Evolutionary conservation across 92 coral and sea anemone genomes (phyloP).

Genomic region (Siderastrea siderea): DNA sequence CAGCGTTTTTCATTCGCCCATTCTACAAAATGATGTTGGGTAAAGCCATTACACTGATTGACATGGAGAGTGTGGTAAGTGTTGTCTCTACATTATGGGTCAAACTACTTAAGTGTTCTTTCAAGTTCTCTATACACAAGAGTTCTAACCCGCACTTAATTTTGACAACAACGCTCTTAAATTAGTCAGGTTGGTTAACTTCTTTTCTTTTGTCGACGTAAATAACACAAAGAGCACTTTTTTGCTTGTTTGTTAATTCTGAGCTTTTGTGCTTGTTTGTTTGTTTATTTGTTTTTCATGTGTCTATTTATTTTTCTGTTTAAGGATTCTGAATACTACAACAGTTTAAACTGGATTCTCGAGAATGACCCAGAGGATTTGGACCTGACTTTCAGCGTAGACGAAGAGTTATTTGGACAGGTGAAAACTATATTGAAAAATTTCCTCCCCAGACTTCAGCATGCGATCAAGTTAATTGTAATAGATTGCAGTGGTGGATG

Average conservation of each 20-base stretch:
- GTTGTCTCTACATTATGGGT: neutral
- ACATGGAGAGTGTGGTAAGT: conserved; percentile 99
- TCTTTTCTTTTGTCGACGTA: too few relatives aligned
- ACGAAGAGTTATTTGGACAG: conserved; percentile 96
- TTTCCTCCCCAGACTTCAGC: neutral
- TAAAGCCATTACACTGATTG: conserved; percentile 89
- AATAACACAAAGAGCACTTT: too few relatives aligned
- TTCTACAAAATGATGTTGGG: conserved; percentile 99
- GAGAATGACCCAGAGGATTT: conserved; percentile 97
- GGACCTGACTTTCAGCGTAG: conserved; percentile 93
- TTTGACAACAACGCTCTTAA: too few relatives aligned
- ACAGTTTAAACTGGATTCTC: conserved; percentile 98
- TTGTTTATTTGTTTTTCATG: neutral
- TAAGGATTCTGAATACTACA: conserved; percentile 97
- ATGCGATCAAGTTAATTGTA: neutral
- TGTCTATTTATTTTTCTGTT: neutral
- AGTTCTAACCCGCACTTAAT: too few relatives aligned
- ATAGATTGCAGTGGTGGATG: neutral
- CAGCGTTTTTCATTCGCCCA: conserved; percentile 98
- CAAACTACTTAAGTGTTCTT: too few relatives aligned
- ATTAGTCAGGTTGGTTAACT: too few relatives aligned
- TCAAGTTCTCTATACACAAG: too few relatives aligned
- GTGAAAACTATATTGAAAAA: conserved; percentile 36
- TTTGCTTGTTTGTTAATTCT: neutral
- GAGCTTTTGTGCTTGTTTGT: neutral